Base-by-base conservation (phyloP, 2,888 invertebrate genomes). In the Drosophila affinis region DNA sequence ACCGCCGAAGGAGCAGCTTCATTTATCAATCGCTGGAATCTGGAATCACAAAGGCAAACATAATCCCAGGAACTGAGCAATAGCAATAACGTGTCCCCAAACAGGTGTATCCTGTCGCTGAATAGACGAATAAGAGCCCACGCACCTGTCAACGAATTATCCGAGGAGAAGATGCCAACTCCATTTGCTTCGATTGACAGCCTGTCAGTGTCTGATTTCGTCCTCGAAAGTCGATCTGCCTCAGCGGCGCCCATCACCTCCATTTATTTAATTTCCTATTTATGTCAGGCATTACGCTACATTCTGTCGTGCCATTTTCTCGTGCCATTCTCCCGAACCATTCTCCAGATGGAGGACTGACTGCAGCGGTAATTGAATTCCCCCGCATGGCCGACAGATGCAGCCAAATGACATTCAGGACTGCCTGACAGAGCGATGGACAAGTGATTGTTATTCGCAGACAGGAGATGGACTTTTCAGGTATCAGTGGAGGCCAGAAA, bases 261-360 rank as follows among this genome's bases (percentile, higher is more conserved):
- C 65, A 69, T 67, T 70, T 76, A 81, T 77, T 87, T 77, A 77
- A 81, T 84, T 84, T 81, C 84, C 84, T 72, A 61, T 59, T 72
- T 70, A 70, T 55, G 71, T 21, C 45, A 45, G 9, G 61, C 34
- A 39, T 45, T 29, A 17, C 18, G 24, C 24, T 10, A 12, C 62
- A 18, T 54, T 34, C 45, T 9, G n/a, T 9, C 9, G 27, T 27
- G 9, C 7, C 24, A 14, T 27, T n/a, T 12, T 4, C 5, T 12
- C 12, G 10, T 51, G 24, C 24, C 24, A 32, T 32, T 51, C 10
- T 52, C 9, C 18, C 3, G 21, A 3, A 3, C 21, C n/a, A 32
- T 53, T 21, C 18, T 53, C 14, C 53, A 53, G 32, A 14, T 53
- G 32, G 39, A 44, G 47, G 53, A 61, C 61, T 54, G 61, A 46